These are phyloP conservation scores for Zophobas atratus DNA, from an alignment of 1,140 invertebrate species.

Conservation along the genomic window DNA sequence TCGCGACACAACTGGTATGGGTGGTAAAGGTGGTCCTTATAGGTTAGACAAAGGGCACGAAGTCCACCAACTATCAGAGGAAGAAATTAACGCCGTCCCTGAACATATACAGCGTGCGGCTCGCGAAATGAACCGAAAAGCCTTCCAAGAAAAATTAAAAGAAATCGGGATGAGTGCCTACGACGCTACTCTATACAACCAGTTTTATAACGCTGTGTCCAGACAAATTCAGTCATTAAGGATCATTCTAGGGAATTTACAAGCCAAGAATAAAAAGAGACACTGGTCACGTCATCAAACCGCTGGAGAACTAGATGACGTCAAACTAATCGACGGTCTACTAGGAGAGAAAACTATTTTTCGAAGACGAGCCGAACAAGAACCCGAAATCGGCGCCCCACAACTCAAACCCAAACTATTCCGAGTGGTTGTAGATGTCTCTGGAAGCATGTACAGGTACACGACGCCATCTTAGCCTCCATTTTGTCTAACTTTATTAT, in stretches of 20 bases:
- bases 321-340: constrained; percentile 95
- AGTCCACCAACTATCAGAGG: constrained; percentile 91
- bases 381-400: constrained; percentile 88
- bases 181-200: constrained; percentile 90
- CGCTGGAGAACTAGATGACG: constrained; percentile 95
- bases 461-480: neutral
- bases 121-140: constrained; percentile 92
- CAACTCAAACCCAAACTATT: constrained; percentile 92
- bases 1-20: constrained; percentile 93
- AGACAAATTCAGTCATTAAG: constrained; percentile 81
- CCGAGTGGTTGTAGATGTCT: constrained; percentile 93
- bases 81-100: constrained; percentile 92
- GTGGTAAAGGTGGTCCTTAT: constrained; percentile 94
- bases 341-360: constrained; percentile 96
- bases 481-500: neutral
- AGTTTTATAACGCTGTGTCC: constrained; percentile 84
- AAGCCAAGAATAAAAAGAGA: constrained; percentile 94
- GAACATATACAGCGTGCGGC: constrained; percentile 92
- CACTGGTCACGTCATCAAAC: constrained; percentile 95
- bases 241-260: constrained; percentile 79
- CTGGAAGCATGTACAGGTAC: constrained; percentile 95
- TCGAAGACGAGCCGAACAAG: constrained; percentile 83
- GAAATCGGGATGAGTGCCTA: constrained; percentile 97
- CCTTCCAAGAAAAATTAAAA: constrained; percentile 89
- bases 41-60: constrained; percentile 90